A percentile compares a stretch with the other conserved stretches of the same genome.
phyloP scores from a whole-genome alignment of 2,797 vertebrate species.

The Oophaga sylvatica region DNA sequence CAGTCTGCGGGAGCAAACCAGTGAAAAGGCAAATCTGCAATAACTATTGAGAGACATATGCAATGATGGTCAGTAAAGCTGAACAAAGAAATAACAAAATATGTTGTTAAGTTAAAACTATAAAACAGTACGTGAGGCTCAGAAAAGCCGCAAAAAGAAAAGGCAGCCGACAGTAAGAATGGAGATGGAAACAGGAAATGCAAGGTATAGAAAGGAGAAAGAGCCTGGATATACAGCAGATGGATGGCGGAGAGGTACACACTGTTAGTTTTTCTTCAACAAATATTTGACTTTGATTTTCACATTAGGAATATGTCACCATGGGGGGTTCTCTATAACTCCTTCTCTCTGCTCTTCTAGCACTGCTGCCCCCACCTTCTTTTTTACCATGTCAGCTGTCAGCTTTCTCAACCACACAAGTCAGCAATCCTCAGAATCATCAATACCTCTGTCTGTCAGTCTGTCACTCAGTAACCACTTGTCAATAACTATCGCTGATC shows the following conservation, averaged over 20 bases:
- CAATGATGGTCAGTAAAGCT: constrained; percentile 25
- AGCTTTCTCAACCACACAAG: constrained; percentile 58
- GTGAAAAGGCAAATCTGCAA: constrained; percentile 57
- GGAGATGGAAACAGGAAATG: not conserved
- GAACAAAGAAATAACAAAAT: constrained; percentile 37
- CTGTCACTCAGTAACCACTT: constrained; percentile 62
- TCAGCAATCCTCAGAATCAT: constrained; percentile 65
- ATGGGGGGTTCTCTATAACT: constrained; percentile 56
- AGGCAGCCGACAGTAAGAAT: not conserved
- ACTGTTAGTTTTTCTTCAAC: constrained; percentile 53
- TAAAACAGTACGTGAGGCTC: constrained; percentile 3
- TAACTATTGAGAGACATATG: constrained; percentile 39
- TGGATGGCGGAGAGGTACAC: constrained; percentile 33
- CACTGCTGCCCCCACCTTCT: constrained; percentile 38
- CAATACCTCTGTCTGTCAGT: constrained; percentile 63
- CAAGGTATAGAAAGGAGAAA: constrained; percentile 10
- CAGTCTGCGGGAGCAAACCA: constrained; percentile 58
- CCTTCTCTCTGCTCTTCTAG: constrained; percentile 38
- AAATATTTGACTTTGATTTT: constrained; percentile 64
- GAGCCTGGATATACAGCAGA: constrained; percentile 25
- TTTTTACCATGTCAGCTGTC: constrained; percentile 47
- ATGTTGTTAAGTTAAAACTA: constrained; percentile 15
- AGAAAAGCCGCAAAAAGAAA: constrained; percentile 13
- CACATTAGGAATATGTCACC: constrained; percentile 61
- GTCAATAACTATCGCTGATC: constrained; percentile 59